Percentiles rank a stretch among this genome's conserved stretches.
These are phyloP conservation scores for Pantherophis alleghaniensis DNA, from an alignment of 2,797 vertebrate genomes.

Conservation along the genomic window DNA sequence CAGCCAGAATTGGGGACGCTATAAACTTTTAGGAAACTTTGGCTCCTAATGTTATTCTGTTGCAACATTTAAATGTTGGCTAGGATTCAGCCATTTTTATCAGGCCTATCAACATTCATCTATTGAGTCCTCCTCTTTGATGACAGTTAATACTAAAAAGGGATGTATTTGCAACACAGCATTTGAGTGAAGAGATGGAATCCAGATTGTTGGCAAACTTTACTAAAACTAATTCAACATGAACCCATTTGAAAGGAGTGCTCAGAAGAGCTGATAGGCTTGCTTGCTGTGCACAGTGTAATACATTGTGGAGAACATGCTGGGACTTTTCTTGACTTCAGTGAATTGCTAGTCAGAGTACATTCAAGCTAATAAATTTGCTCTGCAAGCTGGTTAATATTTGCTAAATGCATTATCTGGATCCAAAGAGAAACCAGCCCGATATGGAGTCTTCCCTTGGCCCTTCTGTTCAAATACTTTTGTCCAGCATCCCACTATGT, in stretches of 20 bases:
- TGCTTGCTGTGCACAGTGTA: neutral
- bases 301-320: neutral
- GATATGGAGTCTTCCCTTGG: neutral
- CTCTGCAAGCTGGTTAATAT: neutral
- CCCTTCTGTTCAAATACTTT: neutral
- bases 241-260: neutral
- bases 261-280: neutral
- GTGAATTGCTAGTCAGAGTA: neutral
- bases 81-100: neutral
- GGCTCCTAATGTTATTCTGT: neutral
- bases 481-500: neutral
- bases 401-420: neutral
- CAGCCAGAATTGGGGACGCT: neutral
- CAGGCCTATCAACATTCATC: neutral
- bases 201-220: neutral
- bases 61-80: conserved; percentile 5
- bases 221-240: neutral
- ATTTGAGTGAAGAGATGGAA: neutral
- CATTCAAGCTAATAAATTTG: neutral
- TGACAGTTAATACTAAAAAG: neutral
- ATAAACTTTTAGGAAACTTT: neutral
- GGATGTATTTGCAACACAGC: neutral
- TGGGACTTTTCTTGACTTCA: neutral
- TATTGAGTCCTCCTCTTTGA: neutral
- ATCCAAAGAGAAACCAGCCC: neutral